Conservation (phyloP, 2,113 vertebrate genomes). For the Galbula dea region DNA sequence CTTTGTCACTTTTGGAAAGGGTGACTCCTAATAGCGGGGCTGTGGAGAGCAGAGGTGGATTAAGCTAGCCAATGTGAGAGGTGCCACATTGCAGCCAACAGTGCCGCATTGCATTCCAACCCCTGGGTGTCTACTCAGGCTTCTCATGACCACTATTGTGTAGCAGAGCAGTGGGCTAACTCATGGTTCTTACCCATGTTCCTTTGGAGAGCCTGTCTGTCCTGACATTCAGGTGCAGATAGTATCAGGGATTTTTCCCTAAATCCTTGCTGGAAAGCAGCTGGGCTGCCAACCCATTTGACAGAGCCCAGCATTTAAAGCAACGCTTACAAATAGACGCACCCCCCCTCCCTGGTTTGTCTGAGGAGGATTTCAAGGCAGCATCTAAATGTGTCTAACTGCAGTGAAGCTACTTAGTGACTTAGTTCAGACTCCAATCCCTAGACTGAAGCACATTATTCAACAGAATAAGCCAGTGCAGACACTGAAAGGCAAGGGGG, state of each 20-base stretch:
- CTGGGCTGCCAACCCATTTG: neutral
- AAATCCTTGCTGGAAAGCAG: neutral
- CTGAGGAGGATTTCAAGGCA: neutral
- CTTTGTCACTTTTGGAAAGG: neutral
- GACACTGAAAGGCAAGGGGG: neutral
- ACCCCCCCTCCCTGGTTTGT: too few relatives aligned
- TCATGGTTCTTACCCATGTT: neutral
- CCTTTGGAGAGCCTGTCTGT: neutral
- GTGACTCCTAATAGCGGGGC: neutral
- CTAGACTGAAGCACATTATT: neutral
- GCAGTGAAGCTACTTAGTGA: neutral
- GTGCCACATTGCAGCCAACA: neutral
- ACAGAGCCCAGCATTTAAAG: neutral
- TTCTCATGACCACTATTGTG: neutral
- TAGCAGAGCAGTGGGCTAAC: neutral
- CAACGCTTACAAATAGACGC: accelerated
- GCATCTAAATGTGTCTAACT: neutral
- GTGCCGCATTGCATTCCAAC: neutral
- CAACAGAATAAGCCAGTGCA: neutral
- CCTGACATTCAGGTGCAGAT: neutral
- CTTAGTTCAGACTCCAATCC: neutral
- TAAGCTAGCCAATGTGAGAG: neutral
- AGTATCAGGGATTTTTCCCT: neutral
- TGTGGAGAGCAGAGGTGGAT: accelerated
- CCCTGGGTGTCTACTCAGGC: neutral